Evolutionary conservation across 2,113 vertebrate genomes (phyloP).

Genomic region (Microtus montanus): DNA sequence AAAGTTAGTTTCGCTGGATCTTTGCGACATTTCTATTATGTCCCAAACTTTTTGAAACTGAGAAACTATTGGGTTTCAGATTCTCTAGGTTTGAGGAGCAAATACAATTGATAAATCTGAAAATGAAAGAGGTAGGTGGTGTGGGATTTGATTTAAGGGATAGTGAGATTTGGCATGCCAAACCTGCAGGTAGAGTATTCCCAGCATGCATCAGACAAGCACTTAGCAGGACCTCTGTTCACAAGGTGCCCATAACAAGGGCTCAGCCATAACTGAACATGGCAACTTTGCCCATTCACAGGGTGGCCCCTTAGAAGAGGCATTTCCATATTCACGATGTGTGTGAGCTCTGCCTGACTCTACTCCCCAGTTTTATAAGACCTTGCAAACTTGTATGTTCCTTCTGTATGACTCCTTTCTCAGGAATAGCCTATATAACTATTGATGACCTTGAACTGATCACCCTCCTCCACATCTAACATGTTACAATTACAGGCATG

Average conservation of each 20-base stretch:
- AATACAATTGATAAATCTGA: background rate
- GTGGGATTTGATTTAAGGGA: background rate
- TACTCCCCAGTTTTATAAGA: background rate
- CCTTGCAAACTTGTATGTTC: background rate
- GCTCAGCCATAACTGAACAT: background rate
- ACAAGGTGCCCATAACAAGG: background rate
- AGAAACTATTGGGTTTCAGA: background rate
- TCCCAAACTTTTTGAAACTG: background rate
- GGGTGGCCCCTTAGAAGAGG: background rate
- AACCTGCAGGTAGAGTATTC: background rate
- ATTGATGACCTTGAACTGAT: background rate
- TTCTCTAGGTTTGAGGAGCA: background rate
- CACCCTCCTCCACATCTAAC: background rate
- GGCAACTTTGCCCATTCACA: background rate
- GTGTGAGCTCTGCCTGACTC: too few species aligned
- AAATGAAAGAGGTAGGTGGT: conserved; percentile 27
- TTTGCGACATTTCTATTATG: background rate
- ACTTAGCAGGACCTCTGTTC: background rate
- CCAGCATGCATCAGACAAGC: background rate
- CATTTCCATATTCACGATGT: background rate
- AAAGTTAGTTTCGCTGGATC: background rate
- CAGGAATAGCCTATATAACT: background rate
- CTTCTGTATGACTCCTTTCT: background rate
- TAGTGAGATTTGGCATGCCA: background rate
- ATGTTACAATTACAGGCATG: background rate